Conservation (phyloP, 2,888 invertebrate species). For the Phasia obesa region DNA sequence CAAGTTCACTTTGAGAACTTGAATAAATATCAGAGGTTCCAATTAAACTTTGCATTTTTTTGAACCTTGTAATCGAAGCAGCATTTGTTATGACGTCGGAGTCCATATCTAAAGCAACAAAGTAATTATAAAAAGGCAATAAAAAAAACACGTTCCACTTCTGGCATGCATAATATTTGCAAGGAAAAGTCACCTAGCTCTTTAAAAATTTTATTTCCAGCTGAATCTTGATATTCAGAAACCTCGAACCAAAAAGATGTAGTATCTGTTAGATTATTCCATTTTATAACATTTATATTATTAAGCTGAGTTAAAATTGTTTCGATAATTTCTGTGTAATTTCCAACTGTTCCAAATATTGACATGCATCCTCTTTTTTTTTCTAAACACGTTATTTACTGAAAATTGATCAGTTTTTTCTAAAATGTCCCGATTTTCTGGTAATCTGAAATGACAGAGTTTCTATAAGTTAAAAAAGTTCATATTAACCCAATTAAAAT, state of each 20-base stretch:
- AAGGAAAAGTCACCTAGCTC: conserved; percentile 12
- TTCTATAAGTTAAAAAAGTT: no score
- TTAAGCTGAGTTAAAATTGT: conserved; percentile 1
- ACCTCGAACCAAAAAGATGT: conserved; percentile 2
- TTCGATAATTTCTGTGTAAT: not conserved
- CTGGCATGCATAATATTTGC: conserved; percentile 38
- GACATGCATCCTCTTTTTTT: no score
- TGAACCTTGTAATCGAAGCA: no score
- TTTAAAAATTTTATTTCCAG: not conserved
- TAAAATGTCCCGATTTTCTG: no score
- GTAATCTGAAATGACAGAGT: no score
- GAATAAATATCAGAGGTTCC: not conserved
- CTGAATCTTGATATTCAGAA: not conserved
- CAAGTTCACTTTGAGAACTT: not conserved
- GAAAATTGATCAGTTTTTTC: no score
- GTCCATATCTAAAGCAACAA: conserved; percentile 1
- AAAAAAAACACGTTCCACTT: conserved; percentile 53
- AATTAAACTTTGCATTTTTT: not conserved
- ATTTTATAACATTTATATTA: not conserved
- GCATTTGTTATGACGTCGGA: not conserved
- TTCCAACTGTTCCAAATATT: no score
- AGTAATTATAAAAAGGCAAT: no score
- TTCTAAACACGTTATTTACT: no score
- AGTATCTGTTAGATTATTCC: not conserved
- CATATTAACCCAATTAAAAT: no score